Evolutionary conservation across 2,797 vertebrate species (phyloP).

Genomic region (Pipistrellus kuhlii): DNA sequence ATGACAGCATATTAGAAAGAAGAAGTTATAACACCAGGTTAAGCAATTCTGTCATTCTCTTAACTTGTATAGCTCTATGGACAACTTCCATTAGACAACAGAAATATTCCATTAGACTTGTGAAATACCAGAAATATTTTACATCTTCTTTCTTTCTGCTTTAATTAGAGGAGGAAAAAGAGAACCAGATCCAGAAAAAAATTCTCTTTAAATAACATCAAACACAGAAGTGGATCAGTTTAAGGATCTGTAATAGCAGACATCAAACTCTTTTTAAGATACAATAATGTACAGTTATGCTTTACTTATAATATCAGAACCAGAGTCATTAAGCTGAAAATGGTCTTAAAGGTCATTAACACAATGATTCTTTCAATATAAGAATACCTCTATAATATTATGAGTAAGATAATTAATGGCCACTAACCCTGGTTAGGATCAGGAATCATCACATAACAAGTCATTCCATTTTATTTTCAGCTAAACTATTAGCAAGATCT

Average conservation of each 20-base stretch:
- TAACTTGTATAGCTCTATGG: not conserved
- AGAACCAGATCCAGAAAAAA: not conserved
- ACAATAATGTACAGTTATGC: not conserved
- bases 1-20: not conserved
- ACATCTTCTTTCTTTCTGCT: not conserved
- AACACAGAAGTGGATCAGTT: not conserved
- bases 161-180: not conserved
- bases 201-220: constrained; percentile 22
- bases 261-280: not conserved
- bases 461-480: constrained; percentile 35
- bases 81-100: not conserved
- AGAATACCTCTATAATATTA: not conserved
- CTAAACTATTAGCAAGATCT: constrained; percentile 43
- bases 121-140: constrained; percentile 54
- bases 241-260: not conserved
- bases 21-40: not conserved
- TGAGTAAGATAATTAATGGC: not conserved
- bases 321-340: constrained; percentile 24
- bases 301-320: constrained; percentile 28
- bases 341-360: constrained; percentile 8
- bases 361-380: not conserved
- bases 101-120: not conserved
- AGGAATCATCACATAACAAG: too few relatives aligned
- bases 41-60: constrained; percentile 6
- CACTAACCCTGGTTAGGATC: not conserved